phyloP scores from a whole-genome alignment of 2,888 invertebrate species.

The Merodon equestris region DNA sequence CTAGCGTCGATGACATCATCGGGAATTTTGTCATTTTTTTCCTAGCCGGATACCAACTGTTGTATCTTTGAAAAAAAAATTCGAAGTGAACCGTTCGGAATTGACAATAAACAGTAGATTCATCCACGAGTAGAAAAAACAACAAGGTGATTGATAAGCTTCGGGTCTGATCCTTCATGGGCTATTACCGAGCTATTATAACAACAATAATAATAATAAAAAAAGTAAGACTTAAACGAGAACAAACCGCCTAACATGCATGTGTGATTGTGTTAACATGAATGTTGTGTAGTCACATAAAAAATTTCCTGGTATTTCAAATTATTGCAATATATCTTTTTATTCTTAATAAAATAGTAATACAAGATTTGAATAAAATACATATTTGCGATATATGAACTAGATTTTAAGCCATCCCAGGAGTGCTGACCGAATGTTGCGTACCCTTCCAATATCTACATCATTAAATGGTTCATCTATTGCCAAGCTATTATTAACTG shows the following conservation, averaged over 20 bases:
- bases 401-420: slow-evolving; percentile 79
- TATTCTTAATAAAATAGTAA: slow-evolving; percentile 58
- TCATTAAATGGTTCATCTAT: slow-evolving; percentile 70
- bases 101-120: too few species aligned
- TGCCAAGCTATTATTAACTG: slow-evolving; percentile 46
- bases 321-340: slow-evolving; percentile 41
- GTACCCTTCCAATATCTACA: slow-evolving; percentile 79
- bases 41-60: too few species aligned
- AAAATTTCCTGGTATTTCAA: background rate
- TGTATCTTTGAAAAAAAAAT: too few species aligned
- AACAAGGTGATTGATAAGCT: too few species aligned
- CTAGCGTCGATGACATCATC: too few species aligned
- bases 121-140: too few species aligned
- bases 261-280: background rate
- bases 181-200: too few species aligned
- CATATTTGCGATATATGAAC: slow-evolving; percentile 56
- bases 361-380: slow-evolving; percentile 58
- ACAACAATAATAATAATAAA: too few species aligned
- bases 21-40: too few species aligned
- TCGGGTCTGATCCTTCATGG: too few species aligned
- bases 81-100: too few species aligned
- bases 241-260: background rate
- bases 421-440: slow-evolving; percentile 79
- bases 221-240: too few species aligned
- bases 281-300: background rate